Percentiles rank a stretch among this genome's conserved stretches.
phyloP scores from a whole-genome alignment of 2,113 vertebrate species.

The Progne subis region DNA sequence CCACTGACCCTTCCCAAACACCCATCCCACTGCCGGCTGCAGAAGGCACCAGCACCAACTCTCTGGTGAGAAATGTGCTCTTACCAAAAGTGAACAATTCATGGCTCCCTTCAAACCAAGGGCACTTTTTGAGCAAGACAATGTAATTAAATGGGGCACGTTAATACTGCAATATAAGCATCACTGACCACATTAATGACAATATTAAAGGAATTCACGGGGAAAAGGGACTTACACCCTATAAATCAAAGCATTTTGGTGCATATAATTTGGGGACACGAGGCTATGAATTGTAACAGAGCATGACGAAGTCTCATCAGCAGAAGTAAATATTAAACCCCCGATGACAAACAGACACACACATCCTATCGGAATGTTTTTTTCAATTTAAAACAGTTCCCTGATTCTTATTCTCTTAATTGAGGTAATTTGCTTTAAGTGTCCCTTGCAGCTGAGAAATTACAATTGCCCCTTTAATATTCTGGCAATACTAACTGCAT shows the following conservation, averaged over 20 bases:
- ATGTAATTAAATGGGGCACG: conserved; percentile 60
- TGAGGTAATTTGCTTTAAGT: conserved; percentile 44
- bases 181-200: conserved; percentile 54
- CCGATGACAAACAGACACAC: conserved; percentile 52
- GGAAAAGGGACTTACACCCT: conserved; percentile 22
- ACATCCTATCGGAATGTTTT: conserved; percentile 25
- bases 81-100: conserved; percentile 25
- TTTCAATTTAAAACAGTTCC: background rate
- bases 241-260: conserved; percentile 78
- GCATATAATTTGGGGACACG: conserved; percentile 73
- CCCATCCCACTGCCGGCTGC: background rate
- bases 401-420: conserved; percentile 49
- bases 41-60: background rate
- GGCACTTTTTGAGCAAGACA: conserved; percentile 48
- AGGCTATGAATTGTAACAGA: conserved; percentile 80
- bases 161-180: conserved; percentile 55
- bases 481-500: background rate
- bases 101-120: conserved; percentile 10
- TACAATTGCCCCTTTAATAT: conserved; percentile 48
- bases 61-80: background rate
- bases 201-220: conserved; percentile 1
- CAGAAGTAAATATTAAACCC: conserved; percentile 80
- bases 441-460: conserved; percentile 35
- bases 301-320: conserved; percentile 78
- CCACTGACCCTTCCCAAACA: background rate